These are phyloP conservation scores for Hippocampus mohnikei DNA, from an alignment of 2,113 vertebrate genomes.

Conservation along the genomic window DNA sequence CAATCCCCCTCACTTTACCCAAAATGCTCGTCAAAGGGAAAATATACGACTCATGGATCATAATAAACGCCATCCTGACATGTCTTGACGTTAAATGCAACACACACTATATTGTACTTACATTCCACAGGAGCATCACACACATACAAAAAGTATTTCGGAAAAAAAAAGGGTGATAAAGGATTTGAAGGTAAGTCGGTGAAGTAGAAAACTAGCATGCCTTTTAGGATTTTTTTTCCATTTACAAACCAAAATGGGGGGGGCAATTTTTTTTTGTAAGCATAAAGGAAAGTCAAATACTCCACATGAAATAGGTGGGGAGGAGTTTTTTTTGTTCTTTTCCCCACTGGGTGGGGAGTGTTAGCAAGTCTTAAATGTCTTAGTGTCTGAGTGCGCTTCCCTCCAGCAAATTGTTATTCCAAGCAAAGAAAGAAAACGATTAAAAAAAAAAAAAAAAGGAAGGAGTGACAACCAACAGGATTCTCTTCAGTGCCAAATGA, in stretches of 20 bases:
- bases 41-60: conserved; percentile 15
- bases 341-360: conserved; percentile 29
- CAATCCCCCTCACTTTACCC: conserved; percentile 6
- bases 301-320: conserved; percentile 25
- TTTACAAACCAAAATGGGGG: conserved; percentile 57
- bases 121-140: conserved; percentile 37
- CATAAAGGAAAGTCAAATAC: conserved; percentile 4
- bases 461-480: conserved; percentile 45
- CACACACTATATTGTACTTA: conserved; percentile 27
- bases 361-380: conserved; percentile 53
- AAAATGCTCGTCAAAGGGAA: conserved; percentile 4
- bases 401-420: conserved; percentile 71
- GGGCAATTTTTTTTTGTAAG: conserved; percentile 13
- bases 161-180: conserved; percentile 12
- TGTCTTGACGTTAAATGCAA: conserved; percentile 23
- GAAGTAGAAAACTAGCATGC: conserved; percentile 78
- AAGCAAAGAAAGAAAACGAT: conserved; percentile 28
- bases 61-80: conserved; percentile 20
- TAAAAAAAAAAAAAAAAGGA: conserved; percentile 23
- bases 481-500: conserved; percentile 51
- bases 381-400: conserved; percentile 36
- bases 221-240: conserved; percentile 54
- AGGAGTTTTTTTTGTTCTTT: conserved; percentile 38
- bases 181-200: conserved; percentile 33
- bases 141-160: conserved; percentile 10